Evolutionary conservation across 2,888 invertebrate genomes (phyloP).

Genomic region (Ichneumon xanthorius): DNA sequence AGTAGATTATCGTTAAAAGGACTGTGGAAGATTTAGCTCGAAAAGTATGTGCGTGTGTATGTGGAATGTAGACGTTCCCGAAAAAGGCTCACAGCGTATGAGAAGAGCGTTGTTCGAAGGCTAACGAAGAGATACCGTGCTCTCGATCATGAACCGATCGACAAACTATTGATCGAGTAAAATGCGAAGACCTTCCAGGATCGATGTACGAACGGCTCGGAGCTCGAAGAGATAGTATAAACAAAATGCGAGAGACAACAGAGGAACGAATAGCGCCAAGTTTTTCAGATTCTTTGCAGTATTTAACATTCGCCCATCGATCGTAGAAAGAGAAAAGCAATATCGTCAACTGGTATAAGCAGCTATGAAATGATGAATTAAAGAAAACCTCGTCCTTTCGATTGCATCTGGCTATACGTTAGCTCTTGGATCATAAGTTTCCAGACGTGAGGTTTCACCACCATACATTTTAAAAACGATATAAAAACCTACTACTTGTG

Average conservation of each 20-base stretch:
- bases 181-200: slow-evolving; percentile 3
- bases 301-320: slow-evolving; percentile 44
- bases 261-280: slow-evolving; percentile 30
- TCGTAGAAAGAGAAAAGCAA: slow-evolving; percentile 10
- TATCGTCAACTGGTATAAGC: slow-evolving; percentile 20
- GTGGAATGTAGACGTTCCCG: slow-evolving; percentile 51
- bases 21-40: slow-evolving; percentile 31
- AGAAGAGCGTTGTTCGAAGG: slow-evolving; percentile 25
- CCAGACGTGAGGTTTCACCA: slow-evolving; percentile 26
- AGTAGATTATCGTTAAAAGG: slow-evolving; percentile 43
- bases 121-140: slow-evolving; percentile 3
- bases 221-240: neutral
- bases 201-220: slow-evolving; percentile 4
- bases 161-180: slow-evolving; percentile 1
- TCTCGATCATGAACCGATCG: neutral
- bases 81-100: slow-evolving; percentile 62
- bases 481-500: slow-evolving; percentile 47
- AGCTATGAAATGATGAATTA: neutral
- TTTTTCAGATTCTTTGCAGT: slow-evolving; percentile 49
- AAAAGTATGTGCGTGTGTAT: neutral
- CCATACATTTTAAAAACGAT: slow-evolving; percentile 29
- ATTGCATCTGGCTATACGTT: slow-evolving; percentile 19
- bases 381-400: slow-evolving; percentile 24
- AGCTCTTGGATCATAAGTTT: slow-evolving; percentile 5
- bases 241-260: neutral